Evolutionary conservation across 2,888 invertebrate genomes (phyloP), one percentile per base, ranked within the genome.

Genomic region (Amphipyra berbera): DNA sequence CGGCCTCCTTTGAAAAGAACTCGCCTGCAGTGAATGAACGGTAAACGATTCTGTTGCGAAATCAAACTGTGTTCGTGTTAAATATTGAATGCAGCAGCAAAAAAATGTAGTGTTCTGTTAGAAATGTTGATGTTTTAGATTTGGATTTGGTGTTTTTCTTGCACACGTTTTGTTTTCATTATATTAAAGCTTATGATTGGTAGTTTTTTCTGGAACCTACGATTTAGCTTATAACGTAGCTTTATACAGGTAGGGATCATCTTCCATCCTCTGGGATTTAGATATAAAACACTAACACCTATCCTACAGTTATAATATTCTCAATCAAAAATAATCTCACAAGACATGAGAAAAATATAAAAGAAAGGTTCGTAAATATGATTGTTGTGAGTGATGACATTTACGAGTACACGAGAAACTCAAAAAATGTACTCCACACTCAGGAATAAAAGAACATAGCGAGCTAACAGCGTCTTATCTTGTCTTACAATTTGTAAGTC

Each of bases 401-500:
- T 45, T 41, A 27, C n/a, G n/a, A n/a, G n/a, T n/a, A n/a, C 33
- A 37, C 27, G 37, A 46, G 12, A 15, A 12, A n/a, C 44, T 46
- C 47, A n/a, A 50, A 59, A 47, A 52, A 55, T 40, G 13, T 15
- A 15, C 50, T 52, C 33, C 0, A 46, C 57, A 56, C 50, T 70
- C 44, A 37, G 41, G 53, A 77, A 52, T 55, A 52, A 50, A 55
- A 48, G 33, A 61, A 64, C 13, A 41, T 21, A 10, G 14, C 12
- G 37, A 38, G 37, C 50, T 44, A 49, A 33, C 54, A 57, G 30
- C 45, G 21, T 46, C 15, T 59, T 59, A 61, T 65, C 65, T 48
- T 57, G 58, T 58, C 61, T 33, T 33, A 58, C 58, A 56, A 49
- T 50, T 64, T 61, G 55, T 65, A 65, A 61, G 75, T 61, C 50